These are phyloP conservation scores for Habropoda laboriosa DNA, from an alignment of 1,140 invertebrate genomes.

Conservation along the genomic window DNA sequence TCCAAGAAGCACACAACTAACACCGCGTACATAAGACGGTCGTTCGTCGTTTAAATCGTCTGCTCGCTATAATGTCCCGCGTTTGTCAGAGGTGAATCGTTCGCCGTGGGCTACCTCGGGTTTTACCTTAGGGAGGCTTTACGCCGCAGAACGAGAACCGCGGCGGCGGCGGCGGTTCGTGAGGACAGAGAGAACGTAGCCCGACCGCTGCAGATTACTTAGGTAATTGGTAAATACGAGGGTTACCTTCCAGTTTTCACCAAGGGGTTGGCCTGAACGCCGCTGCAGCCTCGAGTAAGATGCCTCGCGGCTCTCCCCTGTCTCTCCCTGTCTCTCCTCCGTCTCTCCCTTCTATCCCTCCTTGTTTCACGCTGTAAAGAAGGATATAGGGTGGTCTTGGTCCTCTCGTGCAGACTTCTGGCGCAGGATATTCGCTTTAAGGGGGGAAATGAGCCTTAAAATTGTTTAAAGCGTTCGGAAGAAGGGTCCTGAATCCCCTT, in stretches of 20 bases:
- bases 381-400: not conserved
- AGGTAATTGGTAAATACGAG: slow-evolving; percentile 82
- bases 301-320: slow-evolving; percentile 65
- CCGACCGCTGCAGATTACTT: slow-evolving; percentile 79
- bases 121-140: slow-evolving; percentile 40
- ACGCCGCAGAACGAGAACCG: slow-evolving; percentile 62
- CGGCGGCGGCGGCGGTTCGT: slow-evolving; percentile 64
- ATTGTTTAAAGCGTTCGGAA: slow-evolving; percentile 81
- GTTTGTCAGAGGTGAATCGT: slow-evolving; percentile 58
- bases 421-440: slow-evolving; percentile 80
- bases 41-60: slow-evolving; percentile 50
- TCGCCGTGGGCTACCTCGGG: slow-evolving; percentile 67
- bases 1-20: not conserved
- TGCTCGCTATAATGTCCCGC: slow-evolving; percentile 53
- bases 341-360: slow-evolving; percentile 52
- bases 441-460: slow-evolving; percentile 82
- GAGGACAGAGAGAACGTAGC: slow-evolving; percentile 73
- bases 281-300: slow-evolving; percentile 58
- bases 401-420: slow-evolving; percentile 10
- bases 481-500: slow-evolving; percentile 69
- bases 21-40: slow-evolving; percentile 31
- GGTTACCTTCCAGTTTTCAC: slow-evolving; percentile 75
- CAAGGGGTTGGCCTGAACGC: slow-evolving; percentile 68
- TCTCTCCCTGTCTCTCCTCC: slow-evolving; percentile 36
- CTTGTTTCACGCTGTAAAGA: not conserved